phyloP scores from a whole-genome alignment of 2,113 vertebrate species.

The Sminthopsis crassicaudata region DNA sequence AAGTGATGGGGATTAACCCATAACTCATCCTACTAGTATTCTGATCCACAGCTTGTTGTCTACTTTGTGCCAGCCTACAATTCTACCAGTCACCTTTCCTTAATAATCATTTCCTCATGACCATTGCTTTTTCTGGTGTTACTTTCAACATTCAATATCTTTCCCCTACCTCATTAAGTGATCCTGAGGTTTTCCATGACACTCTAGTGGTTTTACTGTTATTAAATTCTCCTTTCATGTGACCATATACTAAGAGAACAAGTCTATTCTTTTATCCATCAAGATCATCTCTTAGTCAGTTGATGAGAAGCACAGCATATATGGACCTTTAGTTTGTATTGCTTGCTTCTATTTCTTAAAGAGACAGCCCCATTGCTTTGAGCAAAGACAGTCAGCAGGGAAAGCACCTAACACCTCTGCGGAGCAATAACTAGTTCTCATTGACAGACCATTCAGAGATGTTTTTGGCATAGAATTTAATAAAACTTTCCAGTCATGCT shows the following conservation, averaged over 20 bases:
- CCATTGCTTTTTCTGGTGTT: neutral
- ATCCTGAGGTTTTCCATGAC: constrained; percentile 1
- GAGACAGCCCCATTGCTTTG: neutral
- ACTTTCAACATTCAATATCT: neutral
- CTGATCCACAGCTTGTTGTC: neutral
- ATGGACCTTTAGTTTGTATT: neutral
- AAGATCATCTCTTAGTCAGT: neutral
- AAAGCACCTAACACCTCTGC: neutral
- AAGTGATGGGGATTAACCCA: neutral
- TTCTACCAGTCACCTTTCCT: neutral
- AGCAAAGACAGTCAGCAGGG: neutral
- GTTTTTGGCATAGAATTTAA: neutral
- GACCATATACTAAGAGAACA: neutral
- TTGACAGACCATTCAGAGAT: neutral
- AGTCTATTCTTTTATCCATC: too few species aligned
- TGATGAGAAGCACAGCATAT: neutral
- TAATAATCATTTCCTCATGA: neutral
- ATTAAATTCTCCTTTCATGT: neutral
- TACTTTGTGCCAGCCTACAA: neutral
- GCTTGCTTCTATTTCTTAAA: neutral
- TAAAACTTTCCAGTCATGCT: neutral
- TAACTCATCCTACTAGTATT: neutral
- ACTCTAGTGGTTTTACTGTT: neutral
- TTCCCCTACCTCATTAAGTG: neutral
- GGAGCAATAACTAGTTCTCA: neutral